Evolutionary conservation across 1,140 invertebrate genomes (phyloP), one percentile per base, ranked within the genome.

Genomic region (Chymomyza costata): DNA sequence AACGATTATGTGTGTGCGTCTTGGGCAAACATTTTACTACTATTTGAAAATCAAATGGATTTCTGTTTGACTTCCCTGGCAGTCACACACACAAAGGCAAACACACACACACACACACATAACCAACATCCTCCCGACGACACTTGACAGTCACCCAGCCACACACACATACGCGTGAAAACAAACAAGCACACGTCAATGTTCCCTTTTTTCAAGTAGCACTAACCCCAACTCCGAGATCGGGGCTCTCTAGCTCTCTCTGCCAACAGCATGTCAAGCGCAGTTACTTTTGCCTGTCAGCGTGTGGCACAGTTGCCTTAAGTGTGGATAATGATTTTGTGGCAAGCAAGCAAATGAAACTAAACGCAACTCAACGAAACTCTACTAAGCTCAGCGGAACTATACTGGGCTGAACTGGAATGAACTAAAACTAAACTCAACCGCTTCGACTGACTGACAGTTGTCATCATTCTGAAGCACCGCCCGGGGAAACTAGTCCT

Each of bases 11-110:
- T 53, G 35, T 51, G 45, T 49, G 45, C 66, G 57, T 60, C n/a
- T n/a, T n/a, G n/a, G n/a, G 55, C 38, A 69, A 74, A 81, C 62
- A 81, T 70, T 81, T 46, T 46, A 53, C 65, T 46, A 53, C 65
- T 63, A 66, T 59, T 69, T 74, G 69, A 74, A 81, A 81, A 81
- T 81, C 82, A 82, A 81, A 81, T 81, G 74, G 68, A 73, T 80
- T 80, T 80, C 74, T 80, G 74, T 80, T 81, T 81, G 65, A 66
- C 49, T 60, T 64, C 37, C 17, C 46, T 57, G 64, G 39, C 48
- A 46, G 45, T 46, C 47, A 40, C 38, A 50, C 6, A 8, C 21
- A 25, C 21, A 5, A 8, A 25, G 64, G 41, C 54, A 32, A 51
- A 49, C 66, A 10, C 17, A 25, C 21, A 25, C 21, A 25, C 8